phyloP scores from a whole-genome alignment of 2,113 vertebrate genomes.

The Chunga burmeisteri region DNA sequence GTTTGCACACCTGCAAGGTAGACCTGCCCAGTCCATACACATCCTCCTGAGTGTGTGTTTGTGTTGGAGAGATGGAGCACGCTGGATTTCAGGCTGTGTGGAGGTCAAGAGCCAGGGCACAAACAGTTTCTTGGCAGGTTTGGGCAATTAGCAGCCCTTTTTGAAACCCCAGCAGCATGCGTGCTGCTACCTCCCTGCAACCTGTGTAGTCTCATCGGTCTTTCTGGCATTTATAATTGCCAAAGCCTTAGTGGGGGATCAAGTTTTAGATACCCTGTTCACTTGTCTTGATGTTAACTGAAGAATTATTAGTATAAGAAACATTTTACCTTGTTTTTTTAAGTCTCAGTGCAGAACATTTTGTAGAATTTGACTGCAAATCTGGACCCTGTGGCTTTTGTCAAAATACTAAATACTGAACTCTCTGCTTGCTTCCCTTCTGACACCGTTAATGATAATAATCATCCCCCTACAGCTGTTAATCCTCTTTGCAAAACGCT shows the following conservation, averaged over 20 bases:
- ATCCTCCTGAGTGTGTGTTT: background rate
- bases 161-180: background rate
- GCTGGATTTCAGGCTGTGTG: background rate
- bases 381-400: constrained; percentile 21
- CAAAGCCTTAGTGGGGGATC: background rate
- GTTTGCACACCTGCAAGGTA: background rate
- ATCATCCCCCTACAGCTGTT: constrained; percentile 25
- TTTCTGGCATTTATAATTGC: background rate
- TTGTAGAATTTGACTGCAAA: constrained; percentile 14
- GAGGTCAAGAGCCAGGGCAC: background rate
- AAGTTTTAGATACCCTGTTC: background rate
- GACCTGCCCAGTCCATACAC: fast-evolving
- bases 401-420: constrained; percentile 15
- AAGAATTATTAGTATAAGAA: constrained; percentile 9
- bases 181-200: background rate
- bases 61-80: fast-evolving
- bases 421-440: background rate
- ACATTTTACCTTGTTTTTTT: background rate
- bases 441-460: constrained; percentile 31
- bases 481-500: constrained; percentile 34
- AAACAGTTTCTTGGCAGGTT: background rate
- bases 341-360: background rate
- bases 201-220: background rate
- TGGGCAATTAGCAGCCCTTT: background rate
- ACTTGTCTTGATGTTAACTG: background rate